Percentiles rank a stretch among this genome's conserved stretches.
Evolutionary conservation across 2,113 vertebrate species (phyloP).

Genomic region (Anhinga rufa): DNA sequence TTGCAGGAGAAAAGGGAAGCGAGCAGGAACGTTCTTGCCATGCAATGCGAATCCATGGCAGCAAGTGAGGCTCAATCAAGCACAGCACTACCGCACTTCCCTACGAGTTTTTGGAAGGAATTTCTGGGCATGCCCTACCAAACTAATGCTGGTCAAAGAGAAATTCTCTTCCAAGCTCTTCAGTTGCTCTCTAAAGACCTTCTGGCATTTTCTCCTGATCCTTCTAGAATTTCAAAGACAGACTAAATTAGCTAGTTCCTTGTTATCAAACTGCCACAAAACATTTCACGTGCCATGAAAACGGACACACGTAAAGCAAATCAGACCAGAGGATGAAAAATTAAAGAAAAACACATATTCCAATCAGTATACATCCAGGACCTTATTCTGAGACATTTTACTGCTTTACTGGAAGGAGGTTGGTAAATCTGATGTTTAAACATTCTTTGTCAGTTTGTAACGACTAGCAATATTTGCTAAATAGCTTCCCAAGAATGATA

Average conservation of each 20-base stretch:
- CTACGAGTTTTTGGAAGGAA: neutral
- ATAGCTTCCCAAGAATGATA: neutral
- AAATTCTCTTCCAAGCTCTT: neutral
- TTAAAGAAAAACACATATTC: neutral
- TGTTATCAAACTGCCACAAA: neutral
- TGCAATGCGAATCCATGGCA: rapidly evolving
- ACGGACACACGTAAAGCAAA: neutral
- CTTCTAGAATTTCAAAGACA: neutral
- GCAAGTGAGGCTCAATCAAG: neutral
- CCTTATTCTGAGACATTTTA: neutral
- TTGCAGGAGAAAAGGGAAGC: neutral
- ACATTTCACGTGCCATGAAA: neutral
- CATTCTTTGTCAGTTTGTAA: neutral
- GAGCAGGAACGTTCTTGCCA: neutral
- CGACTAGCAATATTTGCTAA: neutral
- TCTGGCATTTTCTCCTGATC: neutral
- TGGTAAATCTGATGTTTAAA: neutral
- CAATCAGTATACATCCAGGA: neutral
- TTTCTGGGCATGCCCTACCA: neutral
- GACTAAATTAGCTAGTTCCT: neutral
- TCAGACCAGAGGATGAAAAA: neutral
- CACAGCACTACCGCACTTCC: rapidly evolving
- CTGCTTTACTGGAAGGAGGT: neutral
- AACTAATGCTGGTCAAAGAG: neutral
- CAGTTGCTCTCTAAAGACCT: neutral